These are phyloP conservation scores for Entomobrya proxima DNA, from an alignment of 2,888 invertebrate species.

Conservation along the genomic window DNA sequence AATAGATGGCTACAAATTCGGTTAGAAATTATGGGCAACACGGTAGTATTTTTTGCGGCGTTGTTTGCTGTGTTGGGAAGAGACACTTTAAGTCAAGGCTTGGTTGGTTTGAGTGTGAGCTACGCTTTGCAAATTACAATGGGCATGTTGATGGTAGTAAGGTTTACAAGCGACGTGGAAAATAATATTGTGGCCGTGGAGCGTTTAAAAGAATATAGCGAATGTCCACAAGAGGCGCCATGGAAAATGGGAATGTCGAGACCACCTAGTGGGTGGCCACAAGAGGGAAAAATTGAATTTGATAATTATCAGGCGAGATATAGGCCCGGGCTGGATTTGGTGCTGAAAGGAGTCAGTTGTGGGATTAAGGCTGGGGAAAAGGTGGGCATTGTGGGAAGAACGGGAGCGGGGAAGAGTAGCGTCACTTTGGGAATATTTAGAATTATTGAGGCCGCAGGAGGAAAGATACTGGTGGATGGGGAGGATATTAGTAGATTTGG, in stretches of 20 bases:
- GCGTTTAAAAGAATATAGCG: constrained; percentile 83
- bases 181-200: constrained; percentile 81
- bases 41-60: constrained; percentile 95
- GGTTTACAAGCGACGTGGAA: constrained; percentile 80
- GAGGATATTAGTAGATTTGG: constrained; percentile 89
- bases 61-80: constrained; percentile 92
- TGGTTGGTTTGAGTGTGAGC: constrained; percentile 93
- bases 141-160: constrained; percentile 79
- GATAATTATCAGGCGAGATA: constrained; percentile 78
- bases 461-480: constrained; percentile 89
- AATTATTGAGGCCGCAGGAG: constrained; percentile 90
- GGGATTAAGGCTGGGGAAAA: constrained; percentile 78
- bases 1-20: constrained; percentile 94
- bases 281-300: constrained; percentile 78
- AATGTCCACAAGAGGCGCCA: constrained; percentile 81
- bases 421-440: constrained; percentile 91
- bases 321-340: constrained; percentile 79
- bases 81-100: constrained; percentile 85
- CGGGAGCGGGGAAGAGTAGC: constrained; percentile 91
- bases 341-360: constrained; percentile 78
- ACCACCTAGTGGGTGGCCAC: constrained; percentile 78
- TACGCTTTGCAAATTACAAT: constrained; percentile 82
- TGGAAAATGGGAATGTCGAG: constrained; percentile 75
- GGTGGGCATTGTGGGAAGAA: constrained; percentile 90
- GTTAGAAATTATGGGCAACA: constrained; percentile 93